Conservation (phyloP, 2,797 vertebrate species). For the Microhierax caerulescens region DNA sequence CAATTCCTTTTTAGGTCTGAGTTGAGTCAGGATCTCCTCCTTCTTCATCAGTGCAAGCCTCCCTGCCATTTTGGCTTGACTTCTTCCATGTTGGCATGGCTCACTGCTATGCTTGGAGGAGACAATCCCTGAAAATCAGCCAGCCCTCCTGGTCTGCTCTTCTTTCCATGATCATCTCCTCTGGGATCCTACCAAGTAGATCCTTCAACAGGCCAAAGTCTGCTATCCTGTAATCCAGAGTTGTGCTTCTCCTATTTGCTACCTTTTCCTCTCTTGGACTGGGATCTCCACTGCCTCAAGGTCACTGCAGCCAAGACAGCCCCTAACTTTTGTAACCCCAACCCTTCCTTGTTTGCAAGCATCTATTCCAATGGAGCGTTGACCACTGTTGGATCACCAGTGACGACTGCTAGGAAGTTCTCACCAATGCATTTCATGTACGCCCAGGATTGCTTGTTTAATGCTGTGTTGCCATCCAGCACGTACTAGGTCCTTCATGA, state of each 20-base stretch:
- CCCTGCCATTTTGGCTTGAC: neutral
- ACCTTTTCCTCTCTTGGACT: neutral
- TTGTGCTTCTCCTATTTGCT: neutral
- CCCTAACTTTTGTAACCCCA: neutral
- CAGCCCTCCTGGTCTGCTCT: neutral
- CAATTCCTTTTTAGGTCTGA: neutral
- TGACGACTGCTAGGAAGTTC: neutral
- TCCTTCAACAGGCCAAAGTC: neutral
- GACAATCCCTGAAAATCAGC: neutral
- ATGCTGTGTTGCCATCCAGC: neutral
- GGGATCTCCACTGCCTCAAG: neutral
- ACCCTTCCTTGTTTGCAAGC: neutral
- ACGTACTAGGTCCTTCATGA: neutral
- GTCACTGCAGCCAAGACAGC: neutral
- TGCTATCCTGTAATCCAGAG: neutral
- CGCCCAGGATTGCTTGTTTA: neutral
- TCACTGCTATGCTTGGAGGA: neutral
- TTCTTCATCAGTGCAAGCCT: neutral
- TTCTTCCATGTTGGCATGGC: neutral
- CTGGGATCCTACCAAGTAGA: neutral
- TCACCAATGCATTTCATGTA: too few species aligned
- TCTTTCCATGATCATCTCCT: neutral
- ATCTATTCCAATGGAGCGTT: accelerated
- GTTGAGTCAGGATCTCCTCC: neutral
- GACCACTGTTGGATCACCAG: neutral